phyloP scores from a whole-genome alignment of 1,140 invertebrate genomes.

The Tetramorium parvispinum region DNA sequence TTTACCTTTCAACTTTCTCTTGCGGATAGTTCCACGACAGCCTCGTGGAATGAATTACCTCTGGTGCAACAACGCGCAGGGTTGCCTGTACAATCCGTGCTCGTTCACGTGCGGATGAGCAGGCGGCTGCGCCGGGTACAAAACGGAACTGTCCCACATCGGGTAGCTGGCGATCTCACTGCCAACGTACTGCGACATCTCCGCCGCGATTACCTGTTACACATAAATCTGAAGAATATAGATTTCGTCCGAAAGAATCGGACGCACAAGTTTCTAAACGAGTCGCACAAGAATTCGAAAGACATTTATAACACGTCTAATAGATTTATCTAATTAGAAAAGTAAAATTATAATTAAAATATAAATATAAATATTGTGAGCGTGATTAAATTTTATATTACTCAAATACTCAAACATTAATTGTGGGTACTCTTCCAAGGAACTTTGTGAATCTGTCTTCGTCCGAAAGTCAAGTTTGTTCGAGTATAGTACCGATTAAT shows the following conservation, averaged over 20 bases:
- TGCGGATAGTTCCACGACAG: not conserved
- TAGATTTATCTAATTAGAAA: not conserved
- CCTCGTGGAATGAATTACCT: constrained; percentile 75
- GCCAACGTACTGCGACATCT: constrained; percentile 84
- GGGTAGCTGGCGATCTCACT: constrained; percentile 82
- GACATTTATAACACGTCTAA: not conserved
- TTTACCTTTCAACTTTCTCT: not conserved
- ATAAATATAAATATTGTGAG: not conserved
- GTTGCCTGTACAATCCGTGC: constrained; percentile 83
- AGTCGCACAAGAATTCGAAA: not conserved
- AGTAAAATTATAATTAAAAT: not conserved
- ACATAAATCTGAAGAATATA: not conserved
- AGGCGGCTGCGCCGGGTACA: constrained; percentile 82
- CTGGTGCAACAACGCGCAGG: constrained; percentile 84
- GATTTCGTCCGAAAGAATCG: constrained; percentile 17
- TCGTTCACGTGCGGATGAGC: constrained; percentile 83
- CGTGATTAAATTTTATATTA: too few relatives aligned
- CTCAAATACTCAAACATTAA: too few relatives aligned
- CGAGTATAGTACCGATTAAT: too few relatives aligned
- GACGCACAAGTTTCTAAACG: not conserved
- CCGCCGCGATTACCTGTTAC: constrained; percentile 81
- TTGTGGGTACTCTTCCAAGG: too few relatives aligned
- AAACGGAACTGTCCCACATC: constrained; percentile 84
- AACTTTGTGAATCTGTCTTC: too few relatives aligned
- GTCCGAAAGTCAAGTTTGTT: too few relatives aligned